Evolutionary conservation across 2,888 invertebrate genomes (phyloP).

Genomic region (Salpingus planirostris): DNA sequence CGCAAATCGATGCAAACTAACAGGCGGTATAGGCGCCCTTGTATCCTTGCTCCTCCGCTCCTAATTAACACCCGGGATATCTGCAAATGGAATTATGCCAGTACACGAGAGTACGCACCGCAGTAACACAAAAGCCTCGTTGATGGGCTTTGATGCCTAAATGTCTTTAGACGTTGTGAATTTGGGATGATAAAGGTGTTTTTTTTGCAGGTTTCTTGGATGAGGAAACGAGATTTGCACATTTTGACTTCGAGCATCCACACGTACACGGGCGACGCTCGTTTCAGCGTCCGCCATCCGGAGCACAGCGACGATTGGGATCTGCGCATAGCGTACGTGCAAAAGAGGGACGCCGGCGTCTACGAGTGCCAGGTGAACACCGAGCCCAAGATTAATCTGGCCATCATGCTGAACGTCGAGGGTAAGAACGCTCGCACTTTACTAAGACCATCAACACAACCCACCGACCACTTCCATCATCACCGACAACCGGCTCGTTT

Average conservation of each 20-base stretch:
- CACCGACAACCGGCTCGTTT: slow-evolving; percentile 7
- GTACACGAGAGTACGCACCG: too few species aligned
- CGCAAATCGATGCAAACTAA: too few species aligned
- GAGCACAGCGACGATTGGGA: slow-evolving; percentile 83
- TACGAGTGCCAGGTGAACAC: slow-evolving; percentile 88
- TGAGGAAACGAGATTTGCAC: slow-evolving; percentile 72
- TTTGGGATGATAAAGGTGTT: too few species aligned
- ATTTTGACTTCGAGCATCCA: slow-evolving; percentile 77
- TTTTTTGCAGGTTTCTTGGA: slow-evolving; percentile 66
- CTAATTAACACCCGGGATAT: too few species aligned
- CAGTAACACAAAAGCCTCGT: too few species aligned
- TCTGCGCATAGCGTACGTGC: slow-evolving; percentile 73
- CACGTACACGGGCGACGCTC: slow-evolving; percentile 79
- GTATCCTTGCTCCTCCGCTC: too few species aligned
- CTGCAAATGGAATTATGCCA: too few species aligned
- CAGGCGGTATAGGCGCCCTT: too few species aligned
- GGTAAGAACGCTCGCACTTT: slow-evolving; percentile 50
- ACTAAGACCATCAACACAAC: background rate
- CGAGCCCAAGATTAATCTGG: slow-evolving; percentile 82
- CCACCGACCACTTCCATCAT: background rate
- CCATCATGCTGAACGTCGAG: slow-evolving; percentile 69
- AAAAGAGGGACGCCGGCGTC: slow-evolving; percentile 73
- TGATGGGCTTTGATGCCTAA: too few species aligned
- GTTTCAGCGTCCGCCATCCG: slow-evolving; percentile 78
- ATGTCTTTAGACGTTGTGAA: too few species aligned